phyloP scores from a whole-genome alignment of 2,113 vertebrate species.

The Marcusenius ussheri region DNA sequence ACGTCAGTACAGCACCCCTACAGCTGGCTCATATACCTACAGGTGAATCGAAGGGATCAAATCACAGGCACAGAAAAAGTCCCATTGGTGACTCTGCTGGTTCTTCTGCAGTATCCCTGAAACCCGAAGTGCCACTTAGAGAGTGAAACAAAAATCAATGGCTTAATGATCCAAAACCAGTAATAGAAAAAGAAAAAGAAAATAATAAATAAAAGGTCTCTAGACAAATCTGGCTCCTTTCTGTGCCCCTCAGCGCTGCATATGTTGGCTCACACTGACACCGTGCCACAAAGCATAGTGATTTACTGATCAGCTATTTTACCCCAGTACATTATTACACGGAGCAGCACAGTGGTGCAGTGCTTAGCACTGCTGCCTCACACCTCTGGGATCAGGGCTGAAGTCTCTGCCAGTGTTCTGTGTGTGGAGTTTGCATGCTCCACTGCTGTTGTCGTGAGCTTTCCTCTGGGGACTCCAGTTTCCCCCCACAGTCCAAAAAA shows the following conservation, averaged over 20 bases:
- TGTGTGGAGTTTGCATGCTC: neutral
- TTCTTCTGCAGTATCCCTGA: neutral
- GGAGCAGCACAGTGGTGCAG: neutral
- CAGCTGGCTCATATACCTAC: neutral
- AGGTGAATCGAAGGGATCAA: neutral
- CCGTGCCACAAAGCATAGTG: conserved; percentile 33
- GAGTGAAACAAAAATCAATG: conserved; percentile 70
- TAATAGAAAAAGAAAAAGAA: conserved; percentile 64
- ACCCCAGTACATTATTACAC: conserved; percentile 22
- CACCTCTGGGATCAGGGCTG: neutral
- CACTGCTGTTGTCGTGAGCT: neutral
- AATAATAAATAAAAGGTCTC: conserved; percentile 66
- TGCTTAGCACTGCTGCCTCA: neutral
- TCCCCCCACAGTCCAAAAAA: neutral
- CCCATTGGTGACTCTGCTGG: neutral
- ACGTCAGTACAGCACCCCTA: neutral
- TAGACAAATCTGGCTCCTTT: conserved; percentile 60
- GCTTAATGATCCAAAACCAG: conserved; percentile 72
- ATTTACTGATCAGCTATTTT: conserved; percentile 38
- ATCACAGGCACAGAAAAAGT: neutral
- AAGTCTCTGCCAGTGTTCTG: neutral
- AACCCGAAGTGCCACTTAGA: conserved; percentile 49
- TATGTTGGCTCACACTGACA: conserved; percentile 13
- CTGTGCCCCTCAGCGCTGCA: conserved; percentile 35
- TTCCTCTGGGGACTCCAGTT: neutral